A percentile compares a stretch with the other conserved stretches of the same genome.
Conservation (phyloP, 2,888 invertebrate species). For the Ornithoptera alexandrae region DNA sequence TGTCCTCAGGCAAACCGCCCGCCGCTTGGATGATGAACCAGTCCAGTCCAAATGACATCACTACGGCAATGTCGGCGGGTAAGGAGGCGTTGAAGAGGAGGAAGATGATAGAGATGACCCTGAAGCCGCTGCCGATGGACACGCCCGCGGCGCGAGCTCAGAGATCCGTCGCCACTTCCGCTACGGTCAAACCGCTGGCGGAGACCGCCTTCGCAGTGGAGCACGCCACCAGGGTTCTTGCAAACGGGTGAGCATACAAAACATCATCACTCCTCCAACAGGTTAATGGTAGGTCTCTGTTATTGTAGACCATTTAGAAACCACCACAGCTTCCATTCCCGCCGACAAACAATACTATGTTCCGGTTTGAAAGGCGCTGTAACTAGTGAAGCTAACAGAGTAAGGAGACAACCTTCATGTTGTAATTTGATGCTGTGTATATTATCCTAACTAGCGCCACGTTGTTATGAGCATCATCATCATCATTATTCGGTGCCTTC, state of each 20-base stretch:
- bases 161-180: conserved; percentile 82
- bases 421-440: too few species aligned
- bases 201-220: conserved; percentile 84
- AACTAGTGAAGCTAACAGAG: too few species aligned
- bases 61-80: conserved; percentile 78
- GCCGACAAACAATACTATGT: too few species aligned
- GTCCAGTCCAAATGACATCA: conserved; percentile 60
- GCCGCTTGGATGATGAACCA: conserved; percentile 46
- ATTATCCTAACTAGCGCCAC: too few species aligned
- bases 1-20: conserved; percentile 45
- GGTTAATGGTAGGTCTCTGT: too few species aligned
- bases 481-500: too few species aligned
- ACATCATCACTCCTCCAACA: too few species aligned
- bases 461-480: too few species aligned
- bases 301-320: too few species aligned
- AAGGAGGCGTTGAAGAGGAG: conserved; percentile 78
- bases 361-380: too few species aligned
- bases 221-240: conserved; percentile 82
- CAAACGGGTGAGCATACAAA: conserved; percentile 65
- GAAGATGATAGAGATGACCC: conserved; percentile 74
- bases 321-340: too few species aligned
- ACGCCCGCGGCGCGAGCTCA: conserved; percentile 86
- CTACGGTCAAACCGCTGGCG: conserved; percentile 81
- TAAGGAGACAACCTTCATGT: too few species aligned
- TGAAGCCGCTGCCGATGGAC: conserved; percentile 68